Percentiles rank a stretch among this genome's conserved stretches.
phyloP scores from a whole-genome alignment of 2,113 vertebrate genomes.

The Pelecanus crispus region DNA sequence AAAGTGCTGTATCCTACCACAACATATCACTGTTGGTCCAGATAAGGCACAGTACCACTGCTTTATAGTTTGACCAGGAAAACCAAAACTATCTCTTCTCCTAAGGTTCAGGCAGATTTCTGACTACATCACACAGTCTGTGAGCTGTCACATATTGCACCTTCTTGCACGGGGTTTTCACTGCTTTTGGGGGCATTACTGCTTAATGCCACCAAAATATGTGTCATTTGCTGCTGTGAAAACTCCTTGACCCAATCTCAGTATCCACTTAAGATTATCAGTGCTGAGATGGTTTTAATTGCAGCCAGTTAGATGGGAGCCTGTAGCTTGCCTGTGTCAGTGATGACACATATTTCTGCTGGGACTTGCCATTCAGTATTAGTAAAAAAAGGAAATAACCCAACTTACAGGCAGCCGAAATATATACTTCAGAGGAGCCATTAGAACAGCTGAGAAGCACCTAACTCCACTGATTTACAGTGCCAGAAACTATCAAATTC shows the following conservation, averaged over 20 bases:
- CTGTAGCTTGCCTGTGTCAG: background rate
- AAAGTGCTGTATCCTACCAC: background rate
- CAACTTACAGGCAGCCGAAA: background rate
- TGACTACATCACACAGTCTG: background rate
- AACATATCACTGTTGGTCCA: background rate
- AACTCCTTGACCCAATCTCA: background rate
- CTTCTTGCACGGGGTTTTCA: background rate
- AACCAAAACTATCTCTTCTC: background rate
- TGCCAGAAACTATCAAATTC: background rate
- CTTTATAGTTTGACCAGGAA: background rate
- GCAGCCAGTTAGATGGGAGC: too few species aligned
- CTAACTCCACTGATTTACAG: background rate
- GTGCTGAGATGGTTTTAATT: background rate
- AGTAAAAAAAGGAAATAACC: background rate
- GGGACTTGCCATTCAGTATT: background rate
- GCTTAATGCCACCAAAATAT: background rate
- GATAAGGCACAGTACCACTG: background rate
- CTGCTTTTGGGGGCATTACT: background rate
- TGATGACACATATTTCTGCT: background rate
- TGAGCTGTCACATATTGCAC: background rate
- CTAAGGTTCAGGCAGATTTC: background rate
- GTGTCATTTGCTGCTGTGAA: background rate
- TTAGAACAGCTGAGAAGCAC: background rate
- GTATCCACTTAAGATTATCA: background rate
- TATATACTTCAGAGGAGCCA: background rate